Evolutionary conservation across 2,113 vertebrate species (phyloP).

Genomic region (Bubalus kerabau): DNA sequence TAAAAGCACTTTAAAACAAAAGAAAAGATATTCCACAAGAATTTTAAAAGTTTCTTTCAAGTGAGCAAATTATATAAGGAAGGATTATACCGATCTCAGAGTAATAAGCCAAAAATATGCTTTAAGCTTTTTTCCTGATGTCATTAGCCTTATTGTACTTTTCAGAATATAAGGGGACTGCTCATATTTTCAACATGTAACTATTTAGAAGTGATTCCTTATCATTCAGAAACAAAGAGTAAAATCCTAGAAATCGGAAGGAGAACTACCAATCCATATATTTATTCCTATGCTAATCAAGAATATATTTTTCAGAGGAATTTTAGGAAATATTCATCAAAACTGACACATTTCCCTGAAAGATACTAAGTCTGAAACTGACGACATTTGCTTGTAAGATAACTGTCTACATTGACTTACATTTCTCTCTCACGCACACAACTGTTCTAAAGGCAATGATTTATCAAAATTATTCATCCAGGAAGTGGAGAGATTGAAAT

Average conservation of each 20-base stretch:
- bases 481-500: not conserved
- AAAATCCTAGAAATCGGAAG: not conserved
- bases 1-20: not conserved
- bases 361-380: not conserved
- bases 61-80: not conserved
- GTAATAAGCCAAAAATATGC: not conserved
- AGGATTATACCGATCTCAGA: not conserved
- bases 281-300: constrained; percentile 39
- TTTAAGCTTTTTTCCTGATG: not conserved
- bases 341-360: not conserved
- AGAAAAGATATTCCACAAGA: not conserved
- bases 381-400: not conserved
- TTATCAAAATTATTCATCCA: not conserved
- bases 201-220: not conserved
- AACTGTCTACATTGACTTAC: not conserved
- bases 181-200: not conserved
- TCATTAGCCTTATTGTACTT: not conserved
- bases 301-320: constrained; percentile 8
- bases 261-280: not conserved
- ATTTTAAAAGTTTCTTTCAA: not conserved
- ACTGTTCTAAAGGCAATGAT: not conserved
- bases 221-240: not conserved
- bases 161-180: not conserved
- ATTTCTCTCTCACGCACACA: not conserved
- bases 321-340: constrained; percentile 6